Conservation (phyloP, 1,140 invertebrate genomes). For the Lysiphlebus fabarum region DNA sequence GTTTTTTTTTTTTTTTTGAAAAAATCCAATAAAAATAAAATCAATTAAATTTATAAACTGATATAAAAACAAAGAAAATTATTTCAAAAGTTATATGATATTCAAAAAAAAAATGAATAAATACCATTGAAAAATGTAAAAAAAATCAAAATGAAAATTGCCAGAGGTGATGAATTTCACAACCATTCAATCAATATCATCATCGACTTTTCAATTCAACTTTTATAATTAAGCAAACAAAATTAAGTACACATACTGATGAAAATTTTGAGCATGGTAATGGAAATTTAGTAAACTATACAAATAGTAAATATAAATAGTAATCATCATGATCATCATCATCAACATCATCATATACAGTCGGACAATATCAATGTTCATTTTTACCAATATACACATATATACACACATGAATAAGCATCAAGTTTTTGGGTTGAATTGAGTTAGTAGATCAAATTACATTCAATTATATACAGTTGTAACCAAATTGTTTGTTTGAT, state of each 20-base stretch:
- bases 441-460: conserved; percentile 42
- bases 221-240: no score
- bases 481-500: conserved; percentile 38
- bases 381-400: neutral
- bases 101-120: neutral
- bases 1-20: neutral
- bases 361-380: no score
- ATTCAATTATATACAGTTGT: conserved; percentile 39
- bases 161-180: no score
- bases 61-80: conserved; percentile 42
- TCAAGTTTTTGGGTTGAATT: conserved; percentile 34
- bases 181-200: no score
- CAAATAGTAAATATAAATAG: no score
- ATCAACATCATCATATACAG: no score
- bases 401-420: neutral
- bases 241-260: no score
- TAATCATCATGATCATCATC: no score
- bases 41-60: conserved; percentile 54
- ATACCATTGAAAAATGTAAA: neutral
- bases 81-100: conserved; percentile 17
- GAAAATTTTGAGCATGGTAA: no score
- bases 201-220: no score
- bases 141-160: no score
- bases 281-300: no score
- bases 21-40: conserved; percentile 50